Base-by-base conservation (phyloP, 2,888 invertebrate genomes). In the Torymus texanus region DNA sequence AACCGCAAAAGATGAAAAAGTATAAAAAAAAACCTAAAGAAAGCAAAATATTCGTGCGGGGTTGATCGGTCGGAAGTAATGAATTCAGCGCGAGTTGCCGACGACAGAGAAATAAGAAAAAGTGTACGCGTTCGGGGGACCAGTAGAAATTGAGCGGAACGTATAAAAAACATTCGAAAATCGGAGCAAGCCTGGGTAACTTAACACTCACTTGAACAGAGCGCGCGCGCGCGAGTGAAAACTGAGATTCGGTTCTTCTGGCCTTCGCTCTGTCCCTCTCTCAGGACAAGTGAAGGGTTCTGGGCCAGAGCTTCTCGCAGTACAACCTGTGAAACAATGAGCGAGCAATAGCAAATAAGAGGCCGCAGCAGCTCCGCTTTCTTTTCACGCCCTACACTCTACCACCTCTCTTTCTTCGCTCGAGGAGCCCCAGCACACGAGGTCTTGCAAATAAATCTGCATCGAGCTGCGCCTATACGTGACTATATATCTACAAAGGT, bases 171-270 rank as follows among this genome's bases (percentile, higher is more conserved):
- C 62, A 71, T 59, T 71, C 67, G 80, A 74, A 83, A 84, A 81
- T 84, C 81, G 63, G 81, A 82, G 79, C 84, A 83, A 81, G 83
- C 84, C 83, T 82, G 84, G 83, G 88, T 88, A 89, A 89, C 86
- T 85, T 83, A 88, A 89, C 87, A 88, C 88, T 84, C 84, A 84
- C 85, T 84, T 84, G 84, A 59, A 13, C 85, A 85, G 88, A 87
- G 85, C 87, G 84, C 87, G 84, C 87, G 84, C 87, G 84, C 83
- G 85, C 4, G 29, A 29, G 29, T 86, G 87, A 86, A 89, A 88
- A 86, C 83, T 83, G 77, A 81, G 79, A 79, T 63, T 59, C 51
- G 21, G 53, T 59, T 59, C 24, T 56, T 59, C 24, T 56, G 51
- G 18, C 56, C 59, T 58, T 21, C 61, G 53, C 21, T 12, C 53